A percentile compares a stretch with the other conserved stretches of the same genome.
Conservation (phyloP, 2,888 invertebrate genomes). For the Fragum whitleyi region DNA sequence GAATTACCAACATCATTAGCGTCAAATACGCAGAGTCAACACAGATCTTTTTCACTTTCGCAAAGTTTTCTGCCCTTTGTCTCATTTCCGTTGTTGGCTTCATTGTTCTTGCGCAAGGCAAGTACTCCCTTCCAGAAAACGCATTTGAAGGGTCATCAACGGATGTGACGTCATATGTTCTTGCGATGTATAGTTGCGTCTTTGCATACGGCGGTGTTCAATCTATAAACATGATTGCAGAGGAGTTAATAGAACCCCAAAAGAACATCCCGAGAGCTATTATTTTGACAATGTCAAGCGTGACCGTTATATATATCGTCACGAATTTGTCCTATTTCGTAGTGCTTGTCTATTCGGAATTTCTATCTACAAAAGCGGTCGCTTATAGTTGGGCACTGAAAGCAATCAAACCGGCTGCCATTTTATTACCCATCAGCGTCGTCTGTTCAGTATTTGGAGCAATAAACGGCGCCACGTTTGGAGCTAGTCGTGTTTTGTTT, state of each 20-base stretch:
- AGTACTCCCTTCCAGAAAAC: slow-evolving; percentile 73
- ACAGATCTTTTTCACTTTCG: slow-evolving; percentile 96
- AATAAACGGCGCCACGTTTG: slow-evolving; percentile 38
- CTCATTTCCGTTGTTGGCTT: slow-evolving; percentile 95
- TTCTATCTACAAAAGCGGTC: slow-evolving; percentile 44
- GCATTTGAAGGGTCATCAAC: slow-evolving; percentile 38
- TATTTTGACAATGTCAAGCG: slow-evolving; percentile 39
- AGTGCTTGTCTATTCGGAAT: slow-evolving; percentile 35
- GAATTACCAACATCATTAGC: slow-evolving; percentile 86
- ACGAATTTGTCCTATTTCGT: slow-evolving; percentile 51
- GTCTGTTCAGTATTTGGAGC: slow-evolving; percentile 49
- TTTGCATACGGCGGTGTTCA: slow-evolving; percentile 49
- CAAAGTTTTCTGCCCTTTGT: slow-evolving; percentile 94
- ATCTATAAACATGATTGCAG: slow-evolving; percentile 43
- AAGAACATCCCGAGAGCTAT: slow-evolving; percentile 51
- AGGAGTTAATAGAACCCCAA: slow-evolving; percentile 49
- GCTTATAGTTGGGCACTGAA: slow-evolving; percentile 50
- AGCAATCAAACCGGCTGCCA: slow-evolving; percentile 33
- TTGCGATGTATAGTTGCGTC: slow-evolving; percentile 49
- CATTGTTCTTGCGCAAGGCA: slow-evolving; percentile 94
- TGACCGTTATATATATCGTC: slow-evolving; percentile 46
- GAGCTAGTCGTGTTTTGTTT: slow-evolving; percentile 46
- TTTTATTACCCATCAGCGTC: slow-evolving; percentile 49
- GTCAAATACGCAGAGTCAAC: slow-evolving; percentile 96
- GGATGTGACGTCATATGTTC: slow-evolving; percentile 22